phyloP scores from a whole-genome alignment of 2,113 vertebrate species.

The Scalopus aquaticus region DNA sequence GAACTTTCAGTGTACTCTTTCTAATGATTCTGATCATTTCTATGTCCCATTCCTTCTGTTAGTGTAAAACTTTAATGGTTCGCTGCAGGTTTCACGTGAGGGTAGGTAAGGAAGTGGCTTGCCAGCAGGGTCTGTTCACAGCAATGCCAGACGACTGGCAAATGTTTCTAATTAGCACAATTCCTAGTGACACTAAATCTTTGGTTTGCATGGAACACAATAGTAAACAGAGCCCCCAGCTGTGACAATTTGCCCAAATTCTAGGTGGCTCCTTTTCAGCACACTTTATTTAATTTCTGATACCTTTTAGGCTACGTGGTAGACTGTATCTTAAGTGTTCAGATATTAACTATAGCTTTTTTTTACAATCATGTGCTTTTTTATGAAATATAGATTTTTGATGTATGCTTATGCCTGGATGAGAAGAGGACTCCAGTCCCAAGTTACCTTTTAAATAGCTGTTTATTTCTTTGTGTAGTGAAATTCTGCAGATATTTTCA shows the following conservation, averaged over 20 bases:
- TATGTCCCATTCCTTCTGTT: background rate
- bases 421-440: background rate
- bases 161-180: background rate
- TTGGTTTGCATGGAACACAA: background rate
- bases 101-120: background rate
- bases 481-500: background rate
- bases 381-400: background rate
- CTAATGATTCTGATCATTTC: background rate
- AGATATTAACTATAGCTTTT: background rate
- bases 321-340: slow-evolving; percentile 54
- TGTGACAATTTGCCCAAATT: background rate
- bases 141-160: background rate
- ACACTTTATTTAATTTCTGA: background rate
- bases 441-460: background rate
- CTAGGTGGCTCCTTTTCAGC: background rate
- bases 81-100: background rate
- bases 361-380: background rate
- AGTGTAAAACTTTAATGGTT: background rate
- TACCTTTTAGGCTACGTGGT: background rate
- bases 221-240: background rate
- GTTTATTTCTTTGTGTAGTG: background rate
- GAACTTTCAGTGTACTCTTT: background rate
- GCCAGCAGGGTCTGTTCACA: background rate
- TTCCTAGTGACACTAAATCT: background rate
- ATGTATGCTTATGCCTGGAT: background rate